Base-by-base conservation (phyloP, 2,113 vertebrate genomes). In the Pelecanus crispus region DNA sequence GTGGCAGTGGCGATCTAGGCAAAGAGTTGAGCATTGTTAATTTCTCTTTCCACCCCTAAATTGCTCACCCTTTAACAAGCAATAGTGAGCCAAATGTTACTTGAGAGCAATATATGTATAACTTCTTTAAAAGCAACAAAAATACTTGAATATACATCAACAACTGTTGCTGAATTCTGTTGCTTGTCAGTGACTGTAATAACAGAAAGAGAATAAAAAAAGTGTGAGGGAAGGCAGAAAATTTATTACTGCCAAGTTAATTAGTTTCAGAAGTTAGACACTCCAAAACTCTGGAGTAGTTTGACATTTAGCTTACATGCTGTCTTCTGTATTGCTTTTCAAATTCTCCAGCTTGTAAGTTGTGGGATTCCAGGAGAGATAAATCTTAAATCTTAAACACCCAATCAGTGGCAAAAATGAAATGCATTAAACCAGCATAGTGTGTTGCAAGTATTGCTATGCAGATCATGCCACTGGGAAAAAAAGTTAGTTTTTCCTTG, bases 251-350 rank as follows among this genome's bases (percentile, higher is more conserved):
- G 63, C n/a, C n/a, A 86, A 80, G 38, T 78, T 79, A 84, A 78
- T 91, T 68, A 83, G 72, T 88, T 97, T 95, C 63, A 74, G 61
- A 84, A 94, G 65, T 90, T 17, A 77, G 65, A 38, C n/a, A 31
- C 24, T 86, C 29, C 40, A 45, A 15, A 81, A 88, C 63, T 92
- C 67, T 2, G 2, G 59, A 66, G 45, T 17, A 86, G 31, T 83
- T 73, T 90, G 79, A 71, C 58, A 49, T 74, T 87, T 72, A 88
- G 82, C 56, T 86, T 71, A 45, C 42, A 14, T 71, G 49, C 67
- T 77, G 58, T 86, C 50, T 90, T 88, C 58, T 62, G 13, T 88
- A 32, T 66, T 92, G 40, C 81, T 77, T 86, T 92, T 65, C 65
- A 81, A 5, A 63, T 79, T 81, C 50, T 81, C 53, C 56, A 75